Conservation (phyloP, 2,113 vertebrate genomes). For the Microcebus lehilahytsara region DNA sequence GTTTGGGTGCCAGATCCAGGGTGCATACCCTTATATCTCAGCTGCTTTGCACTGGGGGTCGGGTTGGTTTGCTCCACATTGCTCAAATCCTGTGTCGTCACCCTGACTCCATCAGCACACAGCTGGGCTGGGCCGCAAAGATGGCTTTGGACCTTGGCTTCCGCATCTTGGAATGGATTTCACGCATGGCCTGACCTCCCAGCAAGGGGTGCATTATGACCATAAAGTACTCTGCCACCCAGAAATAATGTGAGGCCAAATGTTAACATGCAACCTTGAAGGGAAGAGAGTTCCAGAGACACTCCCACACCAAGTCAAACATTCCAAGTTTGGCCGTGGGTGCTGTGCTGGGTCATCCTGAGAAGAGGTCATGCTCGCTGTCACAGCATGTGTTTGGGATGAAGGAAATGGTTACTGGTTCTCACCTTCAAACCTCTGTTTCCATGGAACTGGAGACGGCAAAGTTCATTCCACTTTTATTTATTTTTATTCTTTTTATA, state of each 20-base stretch:
- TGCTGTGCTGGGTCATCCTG: rapidly evolving
- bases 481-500: conserved; percentile 18
- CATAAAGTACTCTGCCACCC: background rate
- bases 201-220: background rate
- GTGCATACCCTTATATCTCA: background rate
- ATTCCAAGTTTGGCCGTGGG: rapidly evolving
- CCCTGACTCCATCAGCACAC: background rate
- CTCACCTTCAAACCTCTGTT: background rate
- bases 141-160: background rate
- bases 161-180: background rate
- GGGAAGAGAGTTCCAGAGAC: background rate
- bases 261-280: background rate
- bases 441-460: background rate
- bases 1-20: background rate
- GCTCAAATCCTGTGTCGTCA: background rate
- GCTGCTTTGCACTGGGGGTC: background rate
- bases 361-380: background rate
- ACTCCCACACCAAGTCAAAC: background rate
- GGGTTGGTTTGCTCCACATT: background rate
- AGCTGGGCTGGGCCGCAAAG: background rate
- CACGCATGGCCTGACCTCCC: background rate
- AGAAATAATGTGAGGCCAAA: background rate
- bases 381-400: background rate
- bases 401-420: background rate
- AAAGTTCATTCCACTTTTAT: background rate